Percentiles rank a stretch among this genome's conserved stretches.
phyloP scores from a whole-genome alignment of 2,888 invertebrate genomes.

The Protodeltote pygarga region DNA sequence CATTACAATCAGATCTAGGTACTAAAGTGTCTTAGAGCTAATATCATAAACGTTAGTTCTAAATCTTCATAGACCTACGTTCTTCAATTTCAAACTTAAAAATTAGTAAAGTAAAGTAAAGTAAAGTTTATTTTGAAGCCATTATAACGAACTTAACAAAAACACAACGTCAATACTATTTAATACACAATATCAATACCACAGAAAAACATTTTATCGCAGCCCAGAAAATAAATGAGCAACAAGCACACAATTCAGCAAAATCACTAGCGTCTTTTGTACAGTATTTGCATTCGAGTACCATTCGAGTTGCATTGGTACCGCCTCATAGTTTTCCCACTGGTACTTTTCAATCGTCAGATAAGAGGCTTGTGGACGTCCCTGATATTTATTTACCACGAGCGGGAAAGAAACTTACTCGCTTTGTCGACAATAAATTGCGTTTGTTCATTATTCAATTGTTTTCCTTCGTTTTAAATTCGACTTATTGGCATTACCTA shows the following conservation, averaged over 20 bases:
- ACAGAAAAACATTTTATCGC: not conserved
- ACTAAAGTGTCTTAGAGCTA: too few relatives aligned
- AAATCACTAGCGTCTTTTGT: conserved; percentile 10
- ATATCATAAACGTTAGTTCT: too few relatives aligned
- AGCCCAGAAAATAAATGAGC: conserved; percentile 24
- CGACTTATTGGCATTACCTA: conserved; percentile 58
- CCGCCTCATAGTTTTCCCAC: conserved; percentile 64
- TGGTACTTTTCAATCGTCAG: conserved; percentile 78
- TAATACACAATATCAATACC: too few relatives aligned
- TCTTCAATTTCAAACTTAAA: too few relatives aligned
- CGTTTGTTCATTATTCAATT: conserved; percentile 75
- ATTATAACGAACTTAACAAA: too few relatives aligned
- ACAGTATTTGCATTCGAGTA: conserved; percentile 32
- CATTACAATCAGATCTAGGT: too few relatives aligned
- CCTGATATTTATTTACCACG: conserved; percentile 78
- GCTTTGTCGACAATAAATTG: conserved; percentile 70
- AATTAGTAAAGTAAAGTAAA: too few relatives aligned
- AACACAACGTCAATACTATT: too few relatives aligned
- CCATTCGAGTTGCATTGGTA: conserved; percentile 57
- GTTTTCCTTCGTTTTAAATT: conserved; percentile 57
- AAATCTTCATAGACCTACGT: too few relatives aligned
- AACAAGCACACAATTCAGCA: not conserved
- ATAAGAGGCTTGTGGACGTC: conserved; percentile 80
- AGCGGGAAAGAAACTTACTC: conserved; percentile 54
- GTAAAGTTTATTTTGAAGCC: too few relatives aligned